Evolutionary conservation across 2,888 invertebrate genomes (phyloP), one percentile per base, ranked within the genome.

Genomic region (Oegoconia quadripuncta): DNA sequence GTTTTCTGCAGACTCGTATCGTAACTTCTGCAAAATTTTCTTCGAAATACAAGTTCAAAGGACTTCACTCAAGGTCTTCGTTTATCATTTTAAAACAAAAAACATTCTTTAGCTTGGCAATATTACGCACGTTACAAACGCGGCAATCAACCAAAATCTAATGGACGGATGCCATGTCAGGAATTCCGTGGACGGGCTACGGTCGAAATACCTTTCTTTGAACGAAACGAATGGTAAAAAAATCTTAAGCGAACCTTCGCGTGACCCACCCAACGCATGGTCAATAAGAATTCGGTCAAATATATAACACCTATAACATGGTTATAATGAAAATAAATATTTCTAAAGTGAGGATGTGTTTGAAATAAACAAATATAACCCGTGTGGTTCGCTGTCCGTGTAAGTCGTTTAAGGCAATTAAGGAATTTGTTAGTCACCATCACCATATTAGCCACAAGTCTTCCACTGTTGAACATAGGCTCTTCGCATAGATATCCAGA

Each of bases 81-180:
- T 20, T 20, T 20, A 4, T 7, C 20, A 4, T 7, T 20, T 20
- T 20, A 20, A 20, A 7, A 7, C 4, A 20, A 25, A 25, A 48
- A 52, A 52, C 48, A 48, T 46, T 44, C 29, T 11, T 16, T 16
- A 30, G 29, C 29, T 44, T 48, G 42, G 44, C 45, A 48, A 37
- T 26, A 36, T 46, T 68, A 69, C 64, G 63, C 64, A 59, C 63
- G 64, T 68, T 67, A 69, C 66, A 62, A 56, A 57, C 58, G 50
- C 64, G 70, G 77, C 74, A 79, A 79, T 81, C 80, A 75, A 63
- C 62, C 34, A 34, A 60, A 61, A 69, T 74, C 69, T 86, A 86
- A 86, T 84, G 84, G 69, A 64, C 47, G 68, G 69, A 84, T 86
- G 78, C 74, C 84, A 86, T 84, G 84, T 83, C 75, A 74, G 70